Evolutionary conservation across 2,797 vertebrate genomes (phyloP).

Genomic region (Setipinna tenuifilis): DNA sequence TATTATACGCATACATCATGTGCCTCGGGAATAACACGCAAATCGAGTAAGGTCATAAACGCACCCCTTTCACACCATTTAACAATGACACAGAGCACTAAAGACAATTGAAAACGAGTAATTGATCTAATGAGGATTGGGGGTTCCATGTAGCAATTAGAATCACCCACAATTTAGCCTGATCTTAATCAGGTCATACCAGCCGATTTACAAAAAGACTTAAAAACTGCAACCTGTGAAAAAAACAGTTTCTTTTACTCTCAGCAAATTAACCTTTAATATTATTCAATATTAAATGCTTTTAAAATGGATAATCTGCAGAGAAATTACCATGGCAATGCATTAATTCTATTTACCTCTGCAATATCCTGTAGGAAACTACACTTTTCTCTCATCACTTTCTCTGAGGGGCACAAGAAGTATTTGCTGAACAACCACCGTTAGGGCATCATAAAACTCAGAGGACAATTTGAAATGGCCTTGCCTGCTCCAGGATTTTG

Average conservation of each 20-base stretch:
- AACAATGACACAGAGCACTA: neutral
- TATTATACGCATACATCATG: too few species aligned
- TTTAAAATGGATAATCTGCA: too few species aligned
- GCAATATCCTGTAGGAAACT: neutral
- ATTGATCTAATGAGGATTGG: neutral
- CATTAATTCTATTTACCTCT: neutral
- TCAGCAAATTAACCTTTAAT: too few species aligned
- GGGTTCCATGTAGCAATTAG: neutral
- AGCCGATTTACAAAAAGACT: neutral
- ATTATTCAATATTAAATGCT: too few species aligned
- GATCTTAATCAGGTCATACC: neutral
- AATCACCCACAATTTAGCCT: neutral
- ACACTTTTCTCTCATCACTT: neutral
- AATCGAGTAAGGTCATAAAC: neutral
- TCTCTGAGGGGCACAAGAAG: neutral
- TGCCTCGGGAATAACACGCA: neutral
- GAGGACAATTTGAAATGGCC: neutral
- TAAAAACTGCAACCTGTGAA: neutral
- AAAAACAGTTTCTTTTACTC: neutral
- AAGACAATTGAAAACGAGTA: neutral
- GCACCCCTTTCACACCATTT: neutral
- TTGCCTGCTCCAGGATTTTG: neutral
- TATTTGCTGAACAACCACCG: neutral
- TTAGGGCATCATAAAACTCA: neutral
- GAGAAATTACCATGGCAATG: neutral